Conservation (phyloP, 1,140 invertebrate genomes). For the Ooceraea biroi region DNA sequence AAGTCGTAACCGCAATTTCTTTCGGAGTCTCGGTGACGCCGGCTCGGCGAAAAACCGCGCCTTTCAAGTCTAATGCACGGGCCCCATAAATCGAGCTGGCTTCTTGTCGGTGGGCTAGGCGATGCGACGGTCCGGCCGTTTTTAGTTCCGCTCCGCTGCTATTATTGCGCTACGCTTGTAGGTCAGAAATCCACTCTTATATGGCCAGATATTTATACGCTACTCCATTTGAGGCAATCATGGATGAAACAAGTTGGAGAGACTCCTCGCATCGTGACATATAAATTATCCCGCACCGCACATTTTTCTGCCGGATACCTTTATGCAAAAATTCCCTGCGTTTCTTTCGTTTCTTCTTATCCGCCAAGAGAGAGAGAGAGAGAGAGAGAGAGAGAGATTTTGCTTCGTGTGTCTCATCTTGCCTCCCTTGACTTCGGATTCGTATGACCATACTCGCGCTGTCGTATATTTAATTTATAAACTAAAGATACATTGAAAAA, state of each 20-base stretch:
- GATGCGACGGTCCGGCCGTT: constrained; percentile 59
- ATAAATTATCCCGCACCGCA: constrained; percentile 55
- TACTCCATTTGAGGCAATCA: constrained; percentile 59
- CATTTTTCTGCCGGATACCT: constrained; percentile 27
- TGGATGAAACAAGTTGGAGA: constrained; percentile 58
- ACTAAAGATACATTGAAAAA: constrained; percentile 25
- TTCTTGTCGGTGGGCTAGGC: constrained; percentile 61
- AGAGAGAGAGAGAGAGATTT: constrained; percentile 16
- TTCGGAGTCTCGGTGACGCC: constrained; percentile 24
- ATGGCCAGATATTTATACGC: constrained; percentile 53
- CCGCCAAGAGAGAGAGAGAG: background rate
- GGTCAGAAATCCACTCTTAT: constrained; percentile 61
- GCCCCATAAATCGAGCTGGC: constrained; percentile 52
- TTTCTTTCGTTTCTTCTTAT: background rate
- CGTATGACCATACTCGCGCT: constrained; percentile 1
- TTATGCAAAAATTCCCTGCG: constrained; percentile 46
- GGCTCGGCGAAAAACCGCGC: constrained; percentile 33
- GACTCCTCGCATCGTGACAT: constrained; percentile 52
- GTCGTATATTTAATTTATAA: constrained; percentile 10
- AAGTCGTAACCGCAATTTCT: constrained; percentile 59
- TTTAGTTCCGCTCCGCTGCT: constrained; percentile 59
- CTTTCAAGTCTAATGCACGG: constrained; percentile 63
- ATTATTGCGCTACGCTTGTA: constrained; percentile 57
- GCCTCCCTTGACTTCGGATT: constrained; percentile 14
- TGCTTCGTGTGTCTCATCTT: constrained; percentile 19